Base-by-base conservation (phyloP, 2,888 invertebrate genomes). In the Eupithecia centaureata region DNA sequence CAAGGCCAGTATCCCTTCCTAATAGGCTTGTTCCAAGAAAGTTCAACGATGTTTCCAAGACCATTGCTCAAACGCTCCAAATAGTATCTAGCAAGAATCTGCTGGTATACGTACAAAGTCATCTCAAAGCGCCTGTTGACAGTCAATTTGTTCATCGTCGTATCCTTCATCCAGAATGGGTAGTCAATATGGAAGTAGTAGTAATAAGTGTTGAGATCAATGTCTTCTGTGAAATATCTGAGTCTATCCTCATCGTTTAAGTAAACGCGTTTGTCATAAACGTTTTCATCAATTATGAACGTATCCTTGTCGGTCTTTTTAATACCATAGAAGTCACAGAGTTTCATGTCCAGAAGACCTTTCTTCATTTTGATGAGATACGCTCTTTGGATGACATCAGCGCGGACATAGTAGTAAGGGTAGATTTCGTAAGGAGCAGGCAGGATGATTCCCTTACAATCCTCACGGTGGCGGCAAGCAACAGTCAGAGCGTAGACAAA, bases 371-470 rank as follows among this genome's bases (percentile, higher is more conserved):
- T 94, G 66, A 94, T 83, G 73, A 93, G 69, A 77, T 94, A 94
- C 5, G 94, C 91, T 64, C 92, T 94, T 70, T 94, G 92, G 76
- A 96, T 93, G n/a, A 95, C 95, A 78, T 96, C 95, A 27, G 94
- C 91, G 78, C 95, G 95, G 73, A 95, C 95, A 86, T 95, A 96
- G 83, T 94, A 94, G 89, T 95, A 94, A 0, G 96, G 96, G 73
- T 95, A 92, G 75, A 94, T 91, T 84, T 95, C 95, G 77, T 94
- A 94, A 1, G 93, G 91, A 70, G 95, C 94, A 54, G 95, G 95
- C 33, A 95, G 82, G 32, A 93, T 86, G 63, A 94, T 86, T 33
- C 92, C 92, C 71, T 81, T 90, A 85, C 90, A 91, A 80, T 94
- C 94, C 12, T 89, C 86, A 61, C 94, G 91, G 76, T 94, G 94